Conservation (phyloP, 2,888 invertebrate species). For the Nysson spinosus region DNA sequence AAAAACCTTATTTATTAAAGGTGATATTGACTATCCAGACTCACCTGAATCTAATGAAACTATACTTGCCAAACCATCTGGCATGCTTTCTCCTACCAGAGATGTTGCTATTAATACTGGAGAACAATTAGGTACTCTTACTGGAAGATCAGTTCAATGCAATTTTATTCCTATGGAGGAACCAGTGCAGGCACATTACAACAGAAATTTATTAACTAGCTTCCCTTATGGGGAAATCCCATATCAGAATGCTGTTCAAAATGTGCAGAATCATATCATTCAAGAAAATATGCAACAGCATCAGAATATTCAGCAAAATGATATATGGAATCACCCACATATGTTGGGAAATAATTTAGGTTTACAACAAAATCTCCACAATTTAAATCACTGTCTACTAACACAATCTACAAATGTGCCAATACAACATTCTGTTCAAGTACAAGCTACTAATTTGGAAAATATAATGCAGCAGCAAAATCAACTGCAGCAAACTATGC, state of each 20-base stretch:
- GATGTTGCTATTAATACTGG: conserved; percentile 73
- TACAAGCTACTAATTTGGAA: conserved; percentile 59
- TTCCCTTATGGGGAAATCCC: conserved; percentile 69
- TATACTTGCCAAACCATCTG: conserved; percentile 70
- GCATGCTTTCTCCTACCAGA: conserved; percentile 72
- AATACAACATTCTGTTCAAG: conserved; percentile 36
- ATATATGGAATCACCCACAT: conserved; percentile 44
- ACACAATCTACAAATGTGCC: conserved; percentile 20
- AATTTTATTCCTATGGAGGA: conserved; percentile 61
- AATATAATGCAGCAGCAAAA: conserved; percentile 66
- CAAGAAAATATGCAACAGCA: conserved; percentile 75
- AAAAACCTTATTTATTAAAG: conserved; percentile 36
- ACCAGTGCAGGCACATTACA: conserved; percentile 60
- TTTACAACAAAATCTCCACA: conserved; percentile 43
- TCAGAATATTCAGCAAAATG: conserved; percentile 67
- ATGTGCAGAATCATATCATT: conserved; percentile 76
- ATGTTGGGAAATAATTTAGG: conserved; percentile 35
- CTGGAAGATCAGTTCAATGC: conserved; percentile 57
- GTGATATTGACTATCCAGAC: conserved; percentile 73
- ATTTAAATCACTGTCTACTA: conserved; percentile 35
- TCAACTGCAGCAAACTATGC: conserved; percentile 62
- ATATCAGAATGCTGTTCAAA: conserved; percentile 73
- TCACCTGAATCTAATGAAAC: conserved; percentile 76
- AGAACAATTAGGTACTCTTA: conserved; percentile 57
- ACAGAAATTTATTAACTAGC: conserved; percentile 51